Evolutionary conservation across 1,140 invertebrate species (phyloP).

Genomic region (Phymorhynchus buccinoides): DNA sequence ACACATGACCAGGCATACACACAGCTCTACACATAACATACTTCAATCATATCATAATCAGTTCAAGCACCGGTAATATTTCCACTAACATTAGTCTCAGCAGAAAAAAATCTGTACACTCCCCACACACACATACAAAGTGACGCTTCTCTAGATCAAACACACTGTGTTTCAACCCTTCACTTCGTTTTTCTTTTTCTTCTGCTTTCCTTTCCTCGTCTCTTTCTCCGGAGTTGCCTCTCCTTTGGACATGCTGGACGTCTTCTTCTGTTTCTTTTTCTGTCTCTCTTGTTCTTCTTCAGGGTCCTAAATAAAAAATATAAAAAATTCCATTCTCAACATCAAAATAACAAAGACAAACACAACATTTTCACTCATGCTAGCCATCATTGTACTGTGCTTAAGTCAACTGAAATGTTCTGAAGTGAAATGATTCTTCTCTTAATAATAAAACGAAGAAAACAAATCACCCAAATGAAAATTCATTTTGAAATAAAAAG

Average conservation of each 20-base stretch:
- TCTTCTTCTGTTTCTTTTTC: slow-evolving; percentile 33
- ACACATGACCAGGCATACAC: slow-evolving; percentile 2
- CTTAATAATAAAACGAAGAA: neutral
- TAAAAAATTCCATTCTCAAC: neutral
- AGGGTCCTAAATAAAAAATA: slow-evolving; percentile 31
- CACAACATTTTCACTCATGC: neutral
- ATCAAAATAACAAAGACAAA: neutral
- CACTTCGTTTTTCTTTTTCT: slow-evolving; percentile 39
- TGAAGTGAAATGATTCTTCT: too few relatives aligned
- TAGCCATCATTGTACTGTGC: neutral
- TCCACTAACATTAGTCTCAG: neutral
- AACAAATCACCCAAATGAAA: neutral
- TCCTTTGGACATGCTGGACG: slow-evolving; percentile 33
- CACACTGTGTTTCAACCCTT: slow-evolving; percentile 14
- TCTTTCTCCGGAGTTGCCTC: slow-evolving; percentile 41
- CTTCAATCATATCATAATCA: neutral
- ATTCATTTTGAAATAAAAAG: too few relatives aligned
- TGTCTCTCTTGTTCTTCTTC: slow-evolving; percentile 43
- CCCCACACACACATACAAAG: neutral
- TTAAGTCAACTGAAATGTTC: too few relatives aligned
- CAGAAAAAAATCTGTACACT: neutral
- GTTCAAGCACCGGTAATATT: neutral
- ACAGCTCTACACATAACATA: neutral
- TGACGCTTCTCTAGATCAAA: neutral
- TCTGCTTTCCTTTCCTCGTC: slow-evolving; percentile 46